These are phyloP conservation scores for Vanacampus margaritifer DNA, from an alignment of 2,113 vertebrate genomes.

Conservation along the genomic window DNA sequence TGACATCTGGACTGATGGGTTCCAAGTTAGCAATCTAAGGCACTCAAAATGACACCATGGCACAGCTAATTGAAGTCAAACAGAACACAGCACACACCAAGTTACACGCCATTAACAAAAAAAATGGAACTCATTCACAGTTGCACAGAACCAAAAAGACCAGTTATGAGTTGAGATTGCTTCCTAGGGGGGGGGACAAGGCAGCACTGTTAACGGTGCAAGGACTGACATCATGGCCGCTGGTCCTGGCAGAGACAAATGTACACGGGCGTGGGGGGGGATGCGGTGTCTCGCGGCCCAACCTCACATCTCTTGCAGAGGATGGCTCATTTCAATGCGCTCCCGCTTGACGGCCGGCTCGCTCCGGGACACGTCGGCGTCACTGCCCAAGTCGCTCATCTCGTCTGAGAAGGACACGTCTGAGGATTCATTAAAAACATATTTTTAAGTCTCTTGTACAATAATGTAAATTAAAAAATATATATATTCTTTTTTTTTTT, in stretches of 20 bases:
- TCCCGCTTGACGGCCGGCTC: conserved; percentile 91
- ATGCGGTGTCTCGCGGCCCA: background rate
- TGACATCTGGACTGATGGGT: conserved; percentile 64
- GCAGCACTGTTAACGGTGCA: conserved; percentile 28
- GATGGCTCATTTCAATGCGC: conserved; percentile 81
- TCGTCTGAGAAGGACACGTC: conserved; percentile 79
- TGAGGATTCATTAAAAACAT: background rate
- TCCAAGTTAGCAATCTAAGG: conserved; percentile 72
- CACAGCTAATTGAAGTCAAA: conserved; percentile 62
- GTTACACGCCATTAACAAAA: conserved; percentile 36
- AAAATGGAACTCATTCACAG: conserved; percentile 64
- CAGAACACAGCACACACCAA: conserved; percentile 41
- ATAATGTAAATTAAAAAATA: background rate
- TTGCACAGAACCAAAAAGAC: conserved; percentile 48
- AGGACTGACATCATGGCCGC: conserved; percentile 12
- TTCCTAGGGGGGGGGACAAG: conserved; percentile 16
- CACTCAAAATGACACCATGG: conserved; percentile 77
- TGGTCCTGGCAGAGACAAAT: background rate
- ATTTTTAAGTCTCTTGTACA: background rate
- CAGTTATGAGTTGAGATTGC: conserved; percentile 31
- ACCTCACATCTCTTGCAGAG: conserved; percentile 87
- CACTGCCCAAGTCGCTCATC: conserved; percentile 74
- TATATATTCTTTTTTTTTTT: too few relatives aligned
- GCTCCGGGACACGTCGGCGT: conserved; percentile 68
- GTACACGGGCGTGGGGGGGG: conserved; percentile 42